Evolutionary conservation across 2,888 invertebrate genomes (phyloP).

Genomic region (Heteropelma amictum): DNA sequence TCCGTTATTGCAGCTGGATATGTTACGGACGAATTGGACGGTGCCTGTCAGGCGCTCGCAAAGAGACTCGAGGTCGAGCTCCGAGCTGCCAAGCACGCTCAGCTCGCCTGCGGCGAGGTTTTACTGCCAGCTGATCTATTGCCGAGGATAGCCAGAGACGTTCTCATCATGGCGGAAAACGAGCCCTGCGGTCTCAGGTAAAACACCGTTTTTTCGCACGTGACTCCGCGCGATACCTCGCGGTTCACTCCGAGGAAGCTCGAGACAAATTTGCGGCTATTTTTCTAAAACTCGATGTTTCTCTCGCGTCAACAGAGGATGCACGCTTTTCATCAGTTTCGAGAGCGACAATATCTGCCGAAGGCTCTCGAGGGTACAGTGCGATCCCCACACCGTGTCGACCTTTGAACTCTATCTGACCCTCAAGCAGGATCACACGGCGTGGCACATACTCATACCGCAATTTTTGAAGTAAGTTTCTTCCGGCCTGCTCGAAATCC

Average conservation of each 20-base stretch:
- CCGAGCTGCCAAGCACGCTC: slow-evolving; percentile 88
- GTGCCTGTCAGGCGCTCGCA: slow-evolving; percentile 84
- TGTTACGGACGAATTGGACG: slow-evolving; percentile 78
- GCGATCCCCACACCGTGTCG: slow-evolving; percentile 91
- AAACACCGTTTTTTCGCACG: slow-evolving; percentile 30
- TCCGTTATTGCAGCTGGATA: slow-evolving; percentile 75
- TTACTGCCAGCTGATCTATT: slow-evolving; percentile 90
- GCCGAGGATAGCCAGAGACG: slow-evolving; percentile 87
- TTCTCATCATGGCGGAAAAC: slow-evolving; percentile 89
- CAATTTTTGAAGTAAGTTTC: slow-evolving; percentile 92
- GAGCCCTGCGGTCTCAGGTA: slow-evolving; percentile 92
- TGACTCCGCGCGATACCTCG: no score
- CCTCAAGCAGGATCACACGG: slow-evolving; percentile 90
- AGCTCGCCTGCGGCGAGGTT: slow-evolving; percentile 91
- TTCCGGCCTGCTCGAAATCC: neutral
- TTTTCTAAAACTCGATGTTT: neutral
- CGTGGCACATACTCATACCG: slow-evolving; percentile 92
- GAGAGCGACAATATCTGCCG: slow-evolving; percentile 85
- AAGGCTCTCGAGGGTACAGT: slow-evolving; percentile 89
- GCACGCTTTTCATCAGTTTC: slow-evolving; percentile 90
- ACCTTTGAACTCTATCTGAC: slow-evolving; percentile 95
- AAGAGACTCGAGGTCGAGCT: slow-evolving; percentile 88
- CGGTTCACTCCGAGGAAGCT: no score
- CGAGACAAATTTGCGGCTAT: neutral
- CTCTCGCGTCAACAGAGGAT: slow-evolving; percentile 80